Base-by-base conservation (phyloP, 2,888 invertebrate species). In the Erpobdella octoculata region DNA sequence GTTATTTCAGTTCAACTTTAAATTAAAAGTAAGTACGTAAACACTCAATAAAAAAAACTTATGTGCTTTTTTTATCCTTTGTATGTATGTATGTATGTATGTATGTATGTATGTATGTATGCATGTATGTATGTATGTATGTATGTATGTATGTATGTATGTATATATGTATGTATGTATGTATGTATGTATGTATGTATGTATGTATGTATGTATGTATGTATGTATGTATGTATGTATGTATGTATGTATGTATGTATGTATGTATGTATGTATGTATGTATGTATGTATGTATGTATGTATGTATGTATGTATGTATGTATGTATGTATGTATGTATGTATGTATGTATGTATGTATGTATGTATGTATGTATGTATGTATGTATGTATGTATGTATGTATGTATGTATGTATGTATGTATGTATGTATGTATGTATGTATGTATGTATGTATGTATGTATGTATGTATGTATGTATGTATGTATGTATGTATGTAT, bases 91-190 rank as follows among this genome's bases (percentile, higher is more conserved):
- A n/a, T n/a, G n/a, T n/a, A n/a, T n/a, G n/a, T n/a, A n/a, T 48
- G 53, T 68, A 53, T 66, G 8, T 66, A 36, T 66, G 37, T 9
- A 37, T 66, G 28, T 66, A 66, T 66, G 8, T 66, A 66, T 66
- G 28, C 37, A 66, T 66, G 37, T 59, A 61, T 61, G 33, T 59
- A 69, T 41, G n/a, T 15, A 41, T 9, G 28, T 21, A 64, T 75
- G 8, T 4, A 8, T 62, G n/a, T 15, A n/a, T 33, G 21, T 1
- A n/a, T 61, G 72, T 25, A 66, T 59, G 28, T 68, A 68, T 68
- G 31, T 66, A 4, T 66, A 36, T 66, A 66, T 9, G 9, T 66
- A 36, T 66, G 31, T 66, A 8, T 66, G n/a, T n/a, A n/a, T n/a
- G n/a, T n/a, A n/a, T n/a, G n/a, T n/a, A n/a, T n/a, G n/a, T n/a